Evolutionary conservation across 1,140 invertebrate genomes (phyloP), one percentile per base, ranked within the genome.

Genomic region (Maconellicoccus hirsutus): DNA sequence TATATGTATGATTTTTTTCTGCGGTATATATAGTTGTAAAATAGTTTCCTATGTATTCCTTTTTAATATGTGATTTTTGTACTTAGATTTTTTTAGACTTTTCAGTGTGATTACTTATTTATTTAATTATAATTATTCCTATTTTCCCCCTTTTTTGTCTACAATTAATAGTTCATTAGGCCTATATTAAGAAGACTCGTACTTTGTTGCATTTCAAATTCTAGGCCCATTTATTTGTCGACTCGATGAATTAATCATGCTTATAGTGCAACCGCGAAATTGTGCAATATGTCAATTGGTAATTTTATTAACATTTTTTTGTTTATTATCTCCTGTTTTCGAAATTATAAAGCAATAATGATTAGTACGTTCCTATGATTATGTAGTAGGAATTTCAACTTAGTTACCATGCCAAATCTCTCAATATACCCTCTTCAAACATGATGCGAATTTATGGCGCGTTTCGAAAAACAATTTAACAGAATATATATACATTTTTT

Each of bases 71-170:
- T 52, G 42, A 52, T 52, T 52, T 52, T 52, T 52, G 42, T 52
- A 52, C 42, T 52, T 52, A 52, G 42, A 52, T 52, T 52, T 33
- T n/a, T 52, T 52, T 52, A 52, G 42, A 52, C 42, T 52, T 52
- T 52, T 52, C 42, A 52, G 42, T 52, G 42, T 52, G 42, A 52
- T 52, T 52, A 52, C 42, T 52, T 52, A 52, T 52, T 52, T 52
- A 52, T 52, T 52, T 52, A 52, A 52, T 8, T 52, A 52, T 52
- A 52, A 52, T 16, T 52, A 52, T 52, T 52, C 42, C 42, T 52
- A 52, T 52, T 16, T 19, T 52, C 42, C 16, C 42, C 42, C n/a
- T 16, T 52, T 52, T 52, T 52, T 52, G n/a, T 52, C n/a, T 52
- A 33, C 12, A 3, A 52, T 52, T 52, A 52, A 52, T 52, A 52